Base-by-base conservation (phyloP, 2,888 invertebrate genomes). In the Dicranocentrus wangi region DNA sequence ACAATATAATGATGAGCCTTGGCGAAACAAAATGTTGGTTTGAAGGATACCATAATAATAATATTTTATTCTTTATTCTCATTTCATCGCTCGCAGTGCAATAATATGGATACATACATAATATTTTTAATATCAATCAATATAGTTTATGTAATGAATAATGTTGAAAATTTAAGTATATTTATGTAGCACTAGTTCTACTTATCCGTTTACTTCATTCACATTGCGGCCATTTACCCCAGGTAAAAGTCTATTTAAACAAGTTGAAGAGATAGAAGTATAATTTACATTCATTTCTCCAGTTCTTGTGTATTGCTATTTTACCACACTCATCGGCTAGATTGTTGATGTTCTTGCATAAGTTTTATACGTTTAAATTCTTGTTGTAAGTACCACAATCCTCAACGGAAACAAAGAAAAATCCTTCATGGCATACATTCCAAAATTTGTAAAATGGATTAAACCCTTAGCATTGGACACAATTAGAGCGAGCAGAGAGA, bases 61-160 rank as follows among this genome's bases (percentile, higher is more conserved):
- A 7, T 21, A 5, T 2, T 21, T 53, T 53, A 53, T 53, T 21
- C 53, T 53, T 53, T 53, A 21, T n/a, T n/a, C n/a, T n/a, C n/a
- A n/a, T 53, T 3, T 53, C 53, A 53, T 53, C 53, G 53, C 53
- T 19, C 53, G 23, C 17, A 53, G 53, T 53, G 53, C 53, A 53
- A 8, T 21, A 53, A 5, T 21, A 7, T 53, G 3, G 53, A 53
- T 53, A 53, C 53, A 21, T 17, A 5, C 17, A 53, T 21, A 17
- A 23, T 53, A 53, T 7, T 53, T 15, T 21, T 21, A 53, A 21
- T 21, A 5, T 21, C 2, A 5, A 53, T 53, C 21, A 7, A 21
- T 53, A 23, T 53, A 53, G 1, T 53, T 17, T 8, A 21, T 21
- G 21, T 53, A 53, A 53, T 53, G 53, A 21, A 53, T 21, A 53